Percentiles rank a stretch among this genome's conserved stretches.
Conservation (phyloP, 2,797 vertebrate species). For the Allobates femoralis region DNA sequence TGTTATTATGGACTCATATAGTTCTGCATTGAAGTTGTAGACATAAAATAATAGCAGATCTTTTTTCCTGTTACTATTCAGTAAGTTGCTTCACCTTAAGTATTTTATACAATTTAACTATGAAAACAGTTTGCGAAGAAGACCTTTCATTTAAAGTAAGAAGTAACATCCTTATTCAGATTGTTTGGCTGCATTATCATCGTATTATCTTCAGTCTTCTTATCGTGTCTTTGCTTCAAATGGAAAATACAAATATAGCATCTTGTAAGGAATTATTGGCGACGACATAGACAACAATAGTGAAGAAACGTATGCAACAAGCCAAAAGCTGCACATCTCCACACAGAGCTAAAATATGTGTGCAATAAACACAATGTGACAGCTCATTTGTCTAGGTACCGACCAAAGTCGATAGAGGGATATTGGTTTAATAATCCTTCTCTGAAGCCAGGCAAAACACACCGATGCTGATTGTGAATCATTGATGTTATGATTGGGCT, state of each 20-base stretch:
- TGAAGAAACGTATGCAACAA: conserved; percentile 8
- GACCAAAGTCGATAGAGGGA: conserved; percentile 48
- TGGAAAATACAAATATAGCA: not conserved
- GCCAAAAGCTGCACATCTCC: conserved; percentile 10
- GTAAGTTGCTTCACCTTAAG: not conserved
- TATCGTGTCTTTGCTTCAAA: not conserved
- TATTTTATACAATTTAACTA: not conserved
- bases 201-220: not conserved
- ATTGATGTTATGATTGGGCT: conserved; percentile 53
- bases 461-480: conserved; percentile 48
- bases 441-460: conserved; percentile 40
- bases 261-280: conserved; percentile 7
- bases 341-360: conserved; percentile 27
- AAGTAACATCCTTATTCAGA: not conserved
- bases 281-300: not conserved
- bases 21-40: not conserved
- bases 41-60: not conserved
- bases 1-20: not conserved
- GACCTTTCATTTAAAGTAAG: not conserved
- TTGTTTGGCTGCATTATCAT: not conserved
- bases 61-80: not conserved
- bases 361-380: conserved; percentile 59
- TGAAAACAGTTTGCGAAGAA: not conserved
- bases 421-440: conserved; percentile 59
- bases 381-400: conserved; percentile 60